A percentile compares a stretch with the other conserved stretches of the same genome.
Evolutionary conservation across 2,113 vertebrate genomes (phyloP).

Genomic region (Lampris incognitus): DNA sequence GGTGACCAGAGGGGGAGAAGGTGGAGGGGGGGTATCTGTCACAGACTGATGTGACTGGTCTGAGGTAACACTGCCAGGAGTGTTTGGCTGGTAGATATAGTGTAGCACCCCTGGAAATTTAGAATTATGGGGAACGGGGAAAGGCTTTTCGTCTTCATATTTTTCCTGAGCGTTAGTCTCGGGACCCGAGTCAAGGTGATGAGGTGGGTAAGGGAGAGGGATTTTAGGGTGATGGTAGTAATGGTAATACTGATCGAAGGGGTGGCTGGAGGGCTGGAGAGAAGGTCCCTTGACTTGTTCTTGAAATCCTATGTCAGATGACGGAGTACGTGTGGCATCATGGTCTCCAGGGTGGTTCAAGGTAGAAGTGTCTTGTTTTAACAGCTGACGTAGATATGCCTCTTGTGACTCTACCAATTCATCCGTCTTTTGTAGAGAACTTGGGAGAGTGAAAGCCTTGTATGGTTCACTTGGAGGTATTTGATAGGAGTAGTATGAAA

Average conservation of each 20-base stretch:
- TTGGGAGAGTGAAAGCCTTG: background rate
- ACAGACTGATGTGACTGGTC: background rate
- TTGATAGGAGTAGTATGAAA: background rate
- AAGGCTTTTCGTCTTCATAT: background rate
- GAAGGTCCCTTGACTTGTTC: background rate
- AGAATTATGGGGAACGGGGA: background rate
- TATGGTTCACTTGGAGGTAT: background rate
- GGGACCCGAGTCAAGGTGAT: constrained; percentile 18
- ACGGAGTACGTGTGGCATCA: background rate
- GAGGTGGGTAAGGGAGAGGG: constrained; percentile 32
- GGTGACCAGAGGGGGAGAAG: background rate
- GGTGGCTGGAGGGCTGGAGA: constrained; percentile 19
- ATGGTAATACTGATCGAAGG: constrained; percentile 66
- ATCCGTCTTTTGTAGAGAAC: background rate
- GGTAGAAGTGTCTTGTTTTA: background rate
- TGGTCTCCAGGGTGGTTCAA: background rate
- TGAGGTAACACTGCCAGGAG: background rate
- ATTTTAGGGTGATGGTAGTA: constrained; percentile 75
- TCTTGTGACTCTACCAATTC: background rate
- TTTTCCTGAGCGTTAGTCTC: background rate
- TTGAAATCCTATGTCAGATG: background rate
- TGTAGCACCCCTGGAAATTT: background rate
- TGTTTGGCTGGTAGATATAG: background rate
- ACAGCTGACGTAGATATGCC: background rate
- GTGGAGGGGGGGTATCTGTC: background rate